phyloP scores from a whole-genome alignment of 2,888 invertebrate genomes.

The Pharmacophagus antenor region DNA sequence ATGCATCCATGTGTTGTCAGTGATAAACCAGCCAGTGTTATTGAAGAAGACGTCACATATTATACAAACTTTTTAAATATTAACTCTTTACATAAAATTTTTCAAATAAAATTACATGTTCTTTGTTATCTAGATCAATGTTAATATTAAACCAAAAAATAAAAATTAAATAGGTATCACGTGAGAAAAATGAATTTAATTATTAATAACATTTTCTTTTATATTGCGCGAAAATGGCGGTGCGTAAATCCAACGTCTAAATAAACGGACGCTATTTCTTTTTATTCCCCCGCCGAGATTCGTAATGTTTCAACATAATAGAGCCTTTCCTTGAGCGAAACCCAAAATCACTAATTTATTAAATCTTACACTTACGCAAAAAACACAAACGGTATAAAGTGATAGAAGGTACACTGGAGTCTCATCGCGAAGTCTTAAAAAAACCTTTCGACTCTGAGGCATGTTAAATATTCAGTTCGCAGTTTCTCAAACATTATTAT shows the following conservation, averaged over 20 bases:
- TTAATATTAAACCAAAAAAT: not conserved
- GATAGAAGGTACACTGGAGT: not conserved
- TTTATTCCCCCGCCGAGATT: constrained; percentile 24
- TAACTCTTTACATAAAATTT: no score
- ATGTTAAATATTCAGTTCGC: constrained; percentile 15
- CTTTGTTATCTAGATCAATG: no score
- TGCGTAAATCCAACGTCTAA: constrained; percentile 26
- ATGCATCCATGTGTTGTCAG: not conserved
- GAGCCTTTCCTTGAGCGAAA: constrained; percentile 4
- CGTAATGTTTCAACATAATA: constrained; percentile 1
- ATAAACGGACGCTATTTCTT: constrained; percentile 17
- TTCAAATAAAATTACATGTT: no score
- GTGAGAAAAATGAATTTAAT: not conserved
- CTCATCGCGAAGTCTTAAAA: constrained; percentile 1
- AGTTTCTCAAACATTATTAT: not conserved
- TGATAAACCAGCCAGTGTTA: not conserved
- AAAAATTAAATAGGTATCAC: not conserved
- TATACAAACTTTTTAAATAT: not conserved
- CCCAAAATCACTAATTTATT: constrained; percentile 21
- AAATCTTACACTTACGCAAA: constrained; percentile 17
- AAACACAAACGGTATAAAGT: constrained; percentile 7
- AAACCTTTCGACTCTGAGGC: not conserved
- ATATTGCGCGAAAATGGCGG: constrained; percentile 4
- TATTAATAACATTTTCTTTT: constrained; percentile 14
- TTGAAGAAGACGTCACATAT: not conserved